Evolutionary conservation across 2,113 vertebrate species (phyloP), one percentile per base, ranked within the genome.

Genomic region (Fukomys damarensis): DNA sequence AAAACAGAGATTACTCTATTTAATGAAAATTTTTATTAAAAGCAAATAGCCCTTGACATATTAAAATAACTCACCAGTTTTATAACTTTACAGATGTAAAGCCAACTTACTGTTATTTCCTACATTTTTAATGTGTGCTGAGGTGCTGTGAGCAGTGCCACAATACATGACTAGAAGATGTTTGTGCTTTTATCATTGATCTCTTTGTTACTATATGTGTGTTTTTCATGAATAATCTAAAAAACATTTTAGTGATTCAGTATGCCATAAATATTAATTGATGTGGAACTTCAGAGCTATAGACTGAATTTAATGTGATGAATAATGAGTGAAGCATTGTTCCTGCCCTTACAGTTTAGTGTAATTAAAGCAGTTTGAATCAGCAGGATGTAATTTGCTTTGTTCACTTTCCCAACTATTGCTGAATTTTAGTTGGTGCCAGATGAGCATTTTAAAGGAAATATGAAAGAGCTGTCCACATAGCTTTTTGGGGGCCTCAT

Each of bases 351-450:
- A 30, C 63, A 63, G 30, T 86, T 76, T 81, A 54, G 20, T 86
- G 65, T 76, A 80, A 86, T 92, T 92, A 92, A 86, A 65, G 85
- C 13, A 56, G n/a, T 58, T 95, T 84, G 85, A 94, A 77, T 95
- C 86, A 94, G 59, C 82, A 86, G 77, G 32, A 85, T 88, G 52
- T 41, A 52, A 49, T 93, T 95, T 77, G 76, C 82, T 94, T 95
- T 82, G 56, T 85, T 72, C 72, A 41, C 10, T 72, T 12, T 70
- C 26, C 54, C 49, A 74, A 5, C 14, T 8, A 3, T 49, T n/a
- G 81, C 87, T 81, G 70, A 79, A 58, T 88, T 88, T 76, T 35
- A 86, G 68, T 84, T 95, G 89, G 76, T 84, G 94, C 70, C 49
- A 38, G 26, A 88, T 59, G 77, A 94, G 32, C 16, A 61, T 16